Base-by-base conservation (phyloP, 2,888 invertebrate genomes). In the Smittia sp. region DNA sequence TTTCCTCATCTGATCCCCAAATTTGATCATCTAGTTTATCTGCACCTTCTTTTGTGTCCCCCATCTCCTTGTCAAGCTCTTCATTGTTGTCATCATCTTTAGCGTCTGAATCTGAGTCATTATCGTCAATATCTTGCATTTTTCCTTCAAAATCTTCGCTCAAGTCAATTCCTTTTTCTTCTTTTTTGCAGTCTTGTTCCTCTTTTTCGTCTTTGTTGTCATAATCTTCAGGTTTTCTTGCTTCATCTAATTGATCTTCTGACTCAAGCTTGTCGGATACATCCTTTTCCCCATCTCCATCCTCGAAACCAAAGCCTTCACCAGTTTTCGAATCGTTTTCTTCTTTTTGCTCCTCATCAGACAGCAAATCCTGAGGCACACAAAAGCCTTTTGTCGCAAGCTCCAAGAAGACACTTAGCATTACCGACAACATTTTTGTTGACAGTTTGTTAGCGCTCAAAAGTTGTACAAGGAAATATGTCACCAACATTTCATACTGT, bases 31-130 rank as follows among this genome's bases (percentile, higher is more conserved):
- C 91, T 18, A 91, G 79, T 76, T 90, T 90, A 75, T 95, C 93
- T 1, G 92, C 91, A n/a, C 88, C 90, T 78, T 91, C 89, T 75
- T 92, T 94, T 0, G 93, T 93, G 74, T 98, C 95, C 22, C 97
- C 98, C 94, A 98, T 96, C 85, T 98, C 91, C 80, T 98, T 96
- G 76, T 98, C 96, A 1, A 92, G 85, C 77, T 98, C 92, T 20
- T 93, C 90, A 75, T 91, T 87, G 7, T 46, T 3, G 27, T 90
- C 88, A 13, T 90, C 86, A 13, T 90, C 85, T 24, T 69, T 54
- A 0, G 87, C 87, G 22, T 89, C 86, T 4, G 38, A 20, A 2
- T 88, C 88, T 0, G 81, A 83, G 20, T 83, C 84, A 52, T 85
- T 86, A 75, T 89, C 86, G 1, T 92, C 90, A 15, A 91, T 83